These are phyloP conservation scores for Coregonus clupeaformis DNA, from an alignment of 2,113 vertebrate genomes.

Conservation along the genomic window DNA sequence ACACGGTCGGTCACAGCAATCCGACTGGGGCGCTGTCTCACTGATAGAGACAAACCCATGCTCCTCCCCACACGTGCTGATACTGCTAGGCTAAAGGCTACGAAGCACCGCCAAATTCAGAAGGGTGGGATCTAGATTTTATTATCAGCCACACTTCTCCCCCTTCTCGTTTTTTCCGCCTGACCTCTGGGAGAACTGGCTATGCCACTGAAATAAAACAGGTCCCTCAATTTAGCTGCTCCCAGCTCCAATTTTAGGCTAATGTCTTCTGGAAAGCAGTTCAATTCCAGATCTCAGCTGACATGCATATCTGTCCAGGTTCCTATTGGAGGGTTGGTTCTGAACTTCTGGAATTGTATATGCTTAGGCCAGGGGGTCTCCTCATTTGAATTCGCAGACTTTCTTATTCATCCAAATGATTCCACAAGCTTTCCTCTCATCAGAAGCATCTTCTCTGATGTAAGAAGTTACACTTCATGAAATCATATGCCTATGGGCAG, in stretches of 20 bases:
- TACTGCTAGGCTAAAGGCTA: slow-evolving; percentile 24
- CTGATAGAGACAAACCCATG: slow-evolving; percentile 54
- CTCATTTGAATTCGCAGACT: not conserved
- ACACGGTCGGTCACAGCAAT: slow-evolving; percentile 43
- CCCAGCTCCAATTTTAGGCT: not conserved
- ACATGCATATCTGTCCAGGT: not conserved
- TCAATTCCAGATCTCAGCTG: not conserved
- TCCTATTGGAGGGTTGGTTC: not conserved
- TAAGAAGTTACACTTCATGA: too few species aligned
- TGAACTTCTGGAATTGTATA: too few species aligned
- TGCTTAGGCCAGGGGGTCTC: not conserved
- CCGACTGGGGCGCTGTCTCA: slow-evolving; percentile 61
- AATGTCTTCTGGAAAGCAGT: not conserved
- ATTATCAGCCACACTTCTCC: slow-evolving; percentile 20
- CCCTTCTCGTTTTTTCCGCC: not conserved
- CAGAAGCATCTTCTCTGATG: too few species aligned
- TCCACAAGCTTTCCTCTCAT: not conserved
- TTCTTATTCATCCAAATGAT: not conserved
- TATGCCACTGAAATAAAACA: not conserved
- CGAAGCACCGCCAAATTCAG: slow-evolving; percentile 28
- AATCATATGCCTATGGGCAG: too few species aligned
- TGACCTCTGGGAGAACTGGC: not conserved
- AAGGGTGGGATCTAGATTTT: slow-evolving; percentile 40
- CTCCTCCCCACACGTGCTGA: slow-evolving; percentile 53
- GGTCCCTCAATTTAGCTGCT: not conserved